Evolutionary conservation across 1,140 invertebrate species (phyloP).

Genomic region (Brachionus paranguensis): DNA sequence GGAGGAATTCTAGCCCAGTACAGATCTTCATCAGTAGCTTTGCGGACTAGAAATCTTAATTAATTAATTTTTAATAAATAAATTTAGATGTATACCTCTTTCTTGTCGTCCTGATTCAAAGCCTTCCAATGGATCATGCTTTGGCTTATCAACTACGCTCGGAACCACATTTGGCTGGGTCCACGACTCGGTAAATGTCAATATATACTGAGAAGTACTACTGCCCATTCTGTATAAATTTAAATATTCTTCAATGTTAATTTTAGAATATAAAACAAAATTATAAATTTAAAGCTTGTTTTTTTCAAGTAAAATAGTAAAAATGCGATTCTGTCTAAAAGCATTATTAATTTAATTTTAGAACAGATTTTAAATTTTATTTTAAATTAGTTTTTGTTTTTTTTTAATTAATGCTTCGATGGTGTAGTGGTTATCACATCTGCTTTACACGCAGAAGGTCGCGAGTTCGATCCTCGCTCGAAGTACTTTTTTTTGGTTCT

Average conservation of each 20-base stretch:
- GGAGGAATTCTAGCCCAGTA: slow-evolving; percentile 32
- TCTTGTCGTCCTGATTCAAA: background rate
- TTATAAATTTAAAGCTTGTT: slow-evolving; percentile 11
- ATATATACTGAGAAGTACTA: background rate
- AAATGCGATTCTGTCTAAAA: background rate
- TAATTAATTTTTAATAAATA: background rate
- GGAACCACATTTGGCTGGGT: slow-evolving; percentile 9
- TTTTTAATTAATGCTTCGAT: background rate
- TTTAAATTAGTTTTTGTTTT: background rate
- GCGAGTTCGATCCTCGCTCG: slow-evolving; percentile 43
- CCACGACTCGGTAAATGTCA: slow-evolving; percentile 10
- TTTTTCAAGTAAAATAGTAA: background rate
- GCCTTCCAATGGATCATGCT: background rate
- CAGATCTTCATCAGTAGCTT: slow-evolving; percentile 24
- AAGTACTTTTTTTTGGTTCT: slow-evolving; percentile 22
- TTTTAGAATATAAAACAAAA: slow-evolving; percentile 2
- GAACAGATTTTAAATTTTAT: background rate
- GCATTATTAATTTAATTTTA: background rate
- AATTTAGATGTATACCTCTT: background rate
- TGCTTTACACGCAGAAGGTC: slow-evolving; percentile 43
- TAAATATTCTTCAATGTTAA: background rate
- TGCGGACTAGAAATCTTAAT: background rate
- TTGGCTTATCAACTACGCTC: slow-evolving; percentile 8
- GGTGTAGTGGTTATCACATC: slow-evolving; percentile 43
- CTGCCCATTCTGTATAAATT: background rate